Base-by-base conservation (phyloP, 2,797 vertebrate species). In the Pipistrellus nathusii region DNA sequence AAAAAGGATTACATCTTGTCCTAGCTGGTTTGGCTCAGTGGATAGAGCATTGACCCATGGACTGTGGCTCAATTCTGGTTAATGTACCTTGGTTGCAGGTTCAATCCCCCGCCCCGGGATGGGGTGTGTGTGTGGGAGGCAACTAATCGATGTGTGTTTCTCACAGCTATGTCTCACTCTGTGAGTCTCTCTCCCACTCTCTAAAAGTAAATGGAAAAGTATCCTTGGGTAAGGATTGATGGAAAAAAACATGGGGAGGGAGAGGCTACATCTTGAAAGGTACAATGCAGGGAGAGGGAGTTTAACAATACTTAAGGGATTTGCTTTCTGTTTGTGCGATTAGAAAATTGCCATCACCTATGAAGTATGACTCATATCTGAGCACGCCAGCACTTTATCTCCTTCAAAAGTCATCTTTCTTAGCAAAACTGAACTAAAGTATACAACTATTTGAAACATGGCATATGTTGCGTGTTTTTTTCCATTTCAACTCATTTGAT, bases 271-370 rank as follows among this genome's bases (percentile, higher is more conserved):
- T 82, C 76, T 69, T 76, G 10, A 75, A 69, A 95, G 57, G 12
- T 66, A 38, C 73, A 75, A 77, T 18, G 1, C 30, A 51, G 20
- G 38, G 62, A 72, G 48, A 91, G 46, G 51, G 89, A 85, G 78
- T 66, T 73, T 73, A 48, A 89, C n/a, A 88, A 82, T 95, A 80
- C 71, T 88, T 88, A 88, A 96, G 23, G 30, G 71, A n/a, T 88
- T 90, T 88, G 53, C 11, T 88, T 92, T 96, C 75, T 72, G 25
- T 51, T 27, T 72, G 72, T 93, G 46, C 68, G 41, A 76, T 83
- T 94, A 66, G 35, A 30, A 94, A 96, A 95, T 84, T 92, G 78
- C 59, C 72, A 88, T 88, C 59, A 90, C 55, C 64, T 92, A 82
- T 81, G 62, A 93, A 82, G 55, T 75, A 23, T 95, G 66, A 96